Base-by-base conservation (phyloP, 2,888 invertebrate species). In the Creontiades dilutus region DNA sequence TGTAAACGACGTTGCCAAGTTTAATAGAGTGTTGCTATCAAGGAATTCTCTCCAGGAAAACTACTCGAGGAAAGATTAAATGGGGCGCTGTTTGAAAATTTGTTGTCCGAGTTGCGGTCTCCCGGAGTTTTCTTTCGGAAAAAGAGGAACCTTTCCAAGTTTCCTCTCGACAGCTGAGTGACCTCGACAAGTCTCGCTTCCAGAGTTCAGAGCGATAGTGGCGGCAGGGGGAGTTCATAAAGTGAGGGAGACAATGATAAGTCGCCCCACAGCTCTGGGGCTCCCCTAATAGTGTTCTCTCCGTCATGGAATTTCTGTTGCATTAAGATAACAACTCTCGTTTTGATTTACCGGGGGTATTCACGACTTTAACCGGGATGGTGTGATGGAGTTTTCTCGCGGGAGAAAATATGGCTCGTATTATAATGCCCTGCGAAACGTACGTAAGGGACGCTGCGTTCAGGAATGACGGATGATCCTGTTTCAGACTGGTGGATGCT, bases 251-350 rank as follows among this genome's bases (percentile, higher is more conserved):
- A 86, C 86, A 86, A 68, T 86, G 86, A 86, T 75, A 86, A 86
- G 86, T 86, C 52, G 86, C 9, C 46, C 12, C n/a, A n/a, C 23
- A 9, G 82, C 52, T 48, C 9, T 12, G 48, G 48, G 14, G 28
- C 19, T 5, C 14, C 27, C 28, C 82, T 28, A 55, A 84, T 81
- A 48, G 85, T 52, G 57, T 68, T 86, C 23, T 84, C 84, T 52
- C 28, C 68, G 68, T 47, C 75, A 12, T 47, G 75, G 86, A 86
- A 86, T 86, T 86, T 86, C 86, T 86, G 86, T 61, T 61, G 75
- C 86, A 61, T 68, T 46, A 75, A 86, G 86, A 86, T 86, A 86
- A 86, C 86, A 86, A 86, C 68, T 16, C 52, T 55, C 84, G 52
- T 86, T 61, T 86, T 68, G 86, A 86, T 86, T 86, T 86, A 86